Evolutionary conservation across 2,888 invertebrate species (phyloP).

Genomic region (Dendrolimus pini): DNA sequence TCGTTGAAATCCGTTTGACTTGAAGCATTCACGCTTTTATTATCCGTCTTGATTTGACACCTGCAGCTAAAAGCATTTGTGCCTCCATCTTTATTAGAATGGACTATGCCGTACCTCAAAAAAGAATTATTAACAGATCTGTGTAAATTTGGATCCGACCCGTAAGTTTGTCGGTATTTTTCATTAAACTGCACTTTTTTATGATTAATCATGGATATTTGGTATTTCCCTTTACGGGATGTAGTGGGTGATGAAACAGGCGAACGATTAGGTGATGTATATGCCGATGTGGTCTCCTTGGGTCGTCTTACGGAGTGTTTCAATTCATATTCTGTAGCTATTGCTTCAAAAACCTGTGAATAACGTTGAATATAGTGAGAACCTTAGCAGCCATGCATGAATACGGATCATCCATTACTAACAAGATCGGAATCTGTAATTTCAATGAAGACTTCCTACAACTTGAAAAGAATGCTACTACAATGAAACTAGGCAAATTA

Average conservation of each 20-base stretch:
- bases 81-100: slow-evolving; percentile 3
- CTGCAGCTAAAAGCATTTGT: neutral
- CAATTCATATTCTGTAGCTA: slow-evolving; percentile 62
- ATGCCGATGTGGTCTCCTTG: slow-evolving; percentile 38
- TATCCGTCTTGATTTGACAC: neutral
- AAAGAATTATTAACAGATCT: slow-evolving; percentile 23
- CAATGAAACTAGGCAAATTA: too few species aligned
- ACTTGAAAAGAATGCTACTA: too few species aligned
- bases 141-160: slow-evolving; percentile 60
- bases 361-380: too few species aligned
- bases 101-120: neutral
- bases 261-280: slow-evolving; percentile 45
- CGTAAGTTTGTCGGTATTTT: slow-evolving; percentile 38
- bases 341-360: slow-evolving; percentile 64
- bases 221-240: slow-evolving; percentile 49
- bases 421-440: too few species aligned
- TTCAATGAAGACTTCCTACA: too few species aligned
- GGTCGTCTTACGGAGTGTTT: slow-evolving; percentile 39
- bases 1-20: neutral
- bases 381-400: too few species aligned
- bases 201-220: slow-evolving; percentile 53
- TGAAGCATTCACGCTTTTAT: neutral
- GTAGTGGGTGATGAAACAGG: slow-evolving; percentile 47
- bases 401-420: too few species aligned
- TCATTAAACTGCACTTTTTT: slow-evolving; percentile 48